phyloP scores from a whole-genome alignment of 53 echinoderm and acorn worm species.

The Apostichopus leukothele region DNA sequence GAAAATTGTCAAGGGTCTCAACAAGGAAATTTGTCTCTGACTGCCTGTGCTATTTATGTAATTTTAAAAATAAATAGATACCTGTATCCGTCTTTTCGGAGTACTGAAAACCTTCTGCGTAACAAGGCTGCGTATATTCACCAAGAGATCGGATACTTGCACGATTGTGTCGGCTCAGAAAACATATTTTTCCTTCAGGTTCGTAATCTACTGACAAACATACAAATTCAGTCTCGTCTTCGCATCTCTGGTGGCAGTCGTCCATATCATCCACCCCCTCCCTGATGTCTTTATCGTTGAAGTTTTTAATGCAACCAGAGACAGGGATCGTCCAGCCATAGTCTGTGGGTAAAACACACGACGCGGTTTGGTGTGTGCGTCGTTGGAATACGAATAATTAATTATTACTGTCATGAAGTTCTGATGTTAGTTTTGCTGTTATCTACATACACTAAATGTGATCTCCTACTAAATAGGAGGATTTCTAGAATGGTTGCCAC shows the following conservation, averaged over 20 bases:
- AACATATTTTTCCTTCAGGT: neutral
- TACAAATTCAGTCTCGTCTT: neutral
- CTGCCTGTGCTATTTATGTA: too few relatives aligned
- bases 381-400: too few relatives aligned
- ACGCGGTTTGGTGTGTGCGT: too few relatives aligned
- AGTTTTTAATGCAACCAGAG: neutral
- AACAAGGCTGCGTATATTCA: neutral
- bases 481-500: too few relatives aligned
- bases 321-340: neutral
- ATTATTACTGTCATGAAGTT: too few relatives aligned
- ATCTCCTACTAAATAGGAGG: too few relatives aligned
- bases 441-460: too few relatives aligned
- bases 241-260: neutral
- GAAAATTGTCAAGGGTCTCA: too few relatives aligned
- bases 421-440: too few relatives aligned
- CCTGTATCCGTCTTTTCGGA: neutral
- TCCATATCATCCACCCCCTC: neutral
- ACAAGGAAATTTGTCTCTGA: too few relatives aligned
- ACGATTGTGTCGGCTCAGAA: neutral
- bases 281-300: neutral
- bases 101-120: neutral
- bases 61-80: neutral
- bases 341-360: neutral
- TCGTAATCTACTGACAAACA: neutral
- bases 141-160: neutral